Conservation (phyloP, 2,113 vertebrate species). For the Leptobrachium leishanense region DNA sequence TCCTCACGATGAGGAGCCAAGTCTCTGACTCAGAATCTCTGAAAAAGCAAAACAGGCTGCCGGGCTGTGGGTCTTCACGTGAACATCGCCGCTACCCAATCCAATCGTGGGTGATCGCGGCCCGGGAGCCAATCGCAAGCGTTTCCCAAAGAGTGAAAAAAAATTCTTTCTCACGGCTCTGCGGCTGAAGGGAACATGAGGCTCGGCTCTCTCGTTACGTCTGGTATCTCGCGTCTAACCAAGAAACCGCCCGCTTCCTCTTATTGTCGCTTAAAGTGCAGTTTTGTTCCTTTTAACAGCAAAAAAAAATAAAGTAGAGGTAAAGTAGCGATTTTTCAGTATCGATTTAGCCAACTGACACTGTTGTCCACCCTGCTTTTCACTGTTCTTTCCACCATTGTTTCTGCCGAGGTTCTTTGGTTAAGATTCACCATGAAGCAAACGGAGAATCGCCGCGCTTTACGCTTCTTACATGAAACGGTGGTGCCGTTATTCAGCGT, state of each 20-base stretch:
- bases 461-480: too few species aligned
- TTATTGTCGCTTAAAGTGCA: background rate
- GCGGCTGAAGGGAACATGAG: slow-evolving; percentile 5
- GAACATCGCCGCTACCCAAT: slow-evolving; percentile 31
- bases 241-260: slow-evolving; percentile 1
- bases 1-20: background rate
- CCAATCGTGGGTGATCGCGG: background rate
- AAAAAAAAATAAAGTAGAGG: background rate
- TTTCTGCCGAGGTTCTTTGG: too few species aligned
- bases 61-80: slow-evolving; percentile 32
- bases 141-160: background rate
- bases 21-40: background rate
- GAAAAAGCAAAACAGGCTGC: slow-evolving; percentile 12
- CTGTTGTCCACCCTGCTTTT: too few species aligned
- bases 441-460: too few species aligned
- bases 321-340: background rate
- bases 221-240: background rate
- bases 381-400: too few species aligned
- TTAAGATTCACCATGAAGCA: too few species aligned
- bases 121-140: slow-evolving; percentile 22
- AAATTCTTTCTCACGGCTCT: slow-evolving; percentile 1
- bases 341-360: too few species aligned
- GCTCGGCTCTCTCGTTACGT: background rate
- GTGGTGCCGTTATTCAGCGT: too few species aligned
- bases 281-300: background rate